Evolutionary conservation across 2,797 vertebrate species (phyloP).

Genomic region (Sparus aurata): DNA sequence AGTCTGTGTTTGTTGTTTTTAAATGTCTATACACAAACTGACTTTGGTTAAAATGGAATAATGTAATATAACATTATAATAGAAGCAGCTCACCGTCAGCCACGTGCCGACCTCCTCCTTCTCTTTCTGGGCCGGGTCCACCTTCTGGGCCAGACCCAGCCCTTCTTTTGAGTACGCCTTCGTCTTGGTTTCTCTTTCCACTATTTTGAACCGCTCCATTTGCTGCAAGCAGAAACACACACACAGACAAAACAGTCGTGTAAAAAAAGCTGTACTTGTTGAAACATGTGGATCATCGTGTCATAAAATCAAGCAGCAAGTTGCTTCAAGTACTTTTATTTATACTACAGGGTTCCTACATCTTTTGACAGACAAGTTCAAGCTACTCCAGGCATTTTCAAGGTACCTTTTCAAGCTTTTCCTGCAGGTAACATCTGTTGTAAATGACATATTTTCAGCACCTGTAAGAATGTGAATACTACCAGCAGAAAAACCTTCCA

Average conservation of each 20-base stretch:
- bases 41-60: neutral
- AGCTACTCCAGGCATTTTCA: too few species aligned
- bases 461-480: too few species aligned
- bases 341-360: too few species aligned
- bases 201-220: conserved; percentile 97
- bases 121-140: conserved; percentile 94
- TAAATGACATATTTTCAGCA: too few species aligned
- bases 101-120: conserved; percentile 95
- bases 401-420: too few species aligned
- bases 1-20: neutral
- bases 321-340: too few species aligned
- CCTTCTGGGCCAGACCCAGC: conserved; percentile 92
- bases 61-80: too few species aligned
- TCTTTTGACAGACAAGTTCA: too few species aligned
- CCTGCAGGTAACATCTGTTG: too few species aligned
- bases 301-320: neutral
- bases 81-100: conserved; percentile 88
- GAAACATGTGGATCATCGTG: neutral
- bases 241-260: neutral
- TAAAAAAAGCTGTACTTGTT: neutral
- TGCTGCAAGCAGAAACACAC: conserved; percentile 81
- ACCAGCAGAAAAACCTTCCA: too few species aligned
- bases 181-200: conserved; percentile 95
- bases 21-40: neutral
- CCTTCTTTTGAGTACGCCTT: conserved; percentile 97